phyloP scores from a whole-genome alignment of 2,888 invertebrate genomes.

The Folsomia candida region DNA sequence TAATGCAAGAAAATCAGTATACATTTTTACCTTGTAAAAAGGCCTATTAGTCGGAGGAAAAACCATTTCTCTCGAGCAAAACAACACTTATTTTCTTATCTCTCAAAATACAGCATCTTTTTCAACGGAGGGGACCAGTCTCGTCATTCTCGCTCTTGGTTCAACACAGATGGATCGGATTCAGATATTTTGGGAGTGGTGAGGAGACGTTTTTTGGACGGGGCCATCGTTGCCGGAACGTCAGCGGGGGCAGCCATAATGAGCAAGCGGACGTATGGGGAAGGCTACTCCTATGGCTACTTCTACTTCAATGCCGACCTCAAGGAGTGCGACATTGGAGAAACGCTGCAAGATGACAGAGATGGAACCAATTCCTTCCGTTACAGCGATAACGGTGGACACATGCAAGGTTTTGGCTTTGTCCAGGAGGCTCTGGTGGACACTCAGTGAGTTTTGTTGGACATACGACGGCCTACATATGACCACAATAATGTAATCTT shows the following conservation, averaged over 20 bases:
- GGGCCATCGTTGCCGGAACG: slow-evolving; percentile 25
- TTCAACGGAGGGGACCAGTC: slow-evolving; percentile 40
- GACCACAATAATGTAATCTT: neutral
- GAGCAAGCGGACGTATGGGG: slow-evolving; percentile 23
- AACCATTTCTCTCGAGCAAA: neutral
- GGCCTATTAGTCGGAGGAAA: too few species aligned
- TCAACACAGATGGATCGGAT: slow-evolving; percentile 32
- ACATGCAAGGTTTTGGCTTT: slow-evolving; percentile 33
- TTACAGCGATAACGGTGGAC: slow-evolving; percentile 27
- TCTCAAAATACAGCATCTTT: slow-evolving; percentile 14
- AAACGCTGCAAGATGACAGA: slow-evolving; percentile 27
- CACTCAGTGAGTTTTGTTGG: slow-evolving; percentile 29
- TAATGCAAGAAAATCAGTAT: too few species aligned
- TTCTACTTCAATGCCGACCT: slow-evolving; percentile 34
- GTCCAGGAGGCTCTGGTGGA: slow-evolving; percentile 24
- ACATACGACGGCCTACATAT: too few species aligned
- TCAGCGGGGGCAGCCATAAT: slow-evolving; percentile 31
- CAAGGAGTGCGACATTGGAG: slow-evolving; percentile 25
- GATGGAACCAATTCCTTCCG: slow-evolving; percentile 24
- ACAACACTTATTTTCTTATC: too few species aligned
- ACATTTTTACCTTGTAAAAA: neutral
- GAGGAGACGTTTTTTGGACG: slow-evolving; percentile 11
- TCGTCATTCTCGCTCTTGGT: slow-evolving; percentile 30
- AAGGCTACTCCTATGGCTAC: slow-evolving; percentile 34
- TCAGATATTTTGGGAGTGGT: slow-evolving; percentile 27